A percentile compares a stretch with the other conserved stretches of the same genome.
These are phyloP conservation scores for Anastrepha obliqua DNA, from an alignment of 1,140 invertebrate genomes.

Conservation along the genomic window DNA sequence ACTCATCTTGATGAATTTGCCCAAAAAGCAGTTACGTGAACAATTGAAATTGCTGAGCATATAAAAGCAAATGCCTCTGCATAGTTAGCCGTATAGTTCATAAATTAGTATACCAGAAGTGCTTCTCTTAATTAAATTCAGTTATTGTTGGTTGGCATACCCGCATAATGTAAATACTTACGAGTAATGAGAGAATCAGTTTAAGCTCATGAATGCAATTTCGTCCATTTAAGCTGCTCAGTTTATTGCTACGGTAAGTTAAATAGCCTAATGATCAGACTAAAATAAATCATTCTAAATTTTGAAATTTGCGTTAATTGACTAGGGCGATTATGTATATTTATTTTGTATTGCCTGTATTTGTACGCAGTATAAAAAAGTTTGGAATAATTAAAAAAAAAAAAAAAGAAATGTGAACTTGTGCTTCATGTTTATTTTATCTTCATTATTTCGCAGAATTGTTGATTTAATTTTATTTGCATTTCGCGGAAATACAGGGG, in stretches of 20 bases:
- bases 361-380: too few species aligned
- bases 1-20: constrained; percentile 25
- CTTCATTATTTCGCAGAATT: too few species aligned
- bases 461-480: too few species aligned
- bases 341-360: too few species aligned
- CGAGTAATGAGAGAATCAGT: neutral
- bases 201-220: neutral
- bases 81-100: neutral
- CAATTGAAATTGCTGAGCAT: neutral
- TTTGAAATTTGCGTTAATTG: too few species aligned
- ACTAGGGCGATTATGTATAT: too few species aligned
- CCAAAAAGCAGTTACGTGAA: neutral
- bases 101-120: constrained; percentile 22
- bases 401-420: too few species aligned
- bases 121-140: constrained; percentile 37
- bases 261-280: neutral
- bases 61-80: neutral
- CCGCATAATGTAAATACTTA: neutral
- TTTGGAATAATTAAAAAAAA: too few species aligned
- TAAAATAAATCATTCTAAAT: too few species aligned
- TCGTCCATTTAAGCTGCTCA: neutral
- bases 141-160: constrained; percentile 1
- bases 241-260: neutral
- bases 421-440: too few species aligned
- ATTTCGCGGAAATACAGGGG: too few species aligned